Conservation (phyloP, 2,113 vertebrate genomes). For the Zapus hudsonius region DNA sequence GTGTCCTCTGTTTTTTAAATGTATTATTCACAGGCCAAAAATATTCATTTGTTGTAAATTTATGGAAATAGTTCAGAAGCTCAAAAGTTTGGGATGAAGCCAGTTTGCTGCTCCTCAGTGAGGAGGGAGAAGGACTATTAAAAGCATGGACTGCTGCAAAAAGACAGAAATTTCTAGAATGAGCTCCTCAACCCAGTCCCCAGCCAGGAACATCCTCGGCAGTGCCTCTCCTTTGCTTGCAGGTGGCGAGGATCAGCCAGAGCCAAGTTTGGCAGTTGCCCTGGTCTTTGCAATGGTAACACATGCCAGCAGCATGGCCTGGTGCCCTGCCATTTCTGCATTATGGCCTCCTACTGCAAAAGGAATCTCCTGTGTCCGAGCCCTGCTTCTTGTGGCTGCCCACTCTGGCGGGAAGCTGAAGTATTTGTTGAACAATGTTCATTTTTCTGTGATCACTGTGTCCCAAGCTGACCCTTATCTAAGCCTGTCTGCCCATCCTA, state of each 20-base stretch:
- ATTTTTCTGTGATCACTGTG: not conserved
- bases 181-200: not conserved
- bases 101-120: accelerated
- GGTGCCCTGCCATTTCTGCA: not conserved
- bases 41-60: not conserved
- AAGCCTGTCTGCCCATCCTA: not conserved
- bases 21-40: not conserved
- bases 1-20: not conserved
- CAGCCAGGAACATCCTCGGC: not conserved
- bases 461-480: not conserved
- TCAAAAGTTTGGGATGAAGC: not conserved
- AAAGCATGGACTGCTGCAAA: not conserved
- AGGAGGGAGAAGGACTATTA: not conserved
- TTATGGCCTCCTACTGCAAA: not conserved
- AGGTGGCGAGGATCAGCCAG: not conserved
- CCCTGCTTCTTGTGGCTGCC: not conserved
- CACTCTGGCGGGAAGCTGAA: not conserved
- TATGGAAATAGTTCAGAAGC: not conserved
- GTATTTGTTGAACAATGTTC: not conserved
- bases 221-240: not conserved
- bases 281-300: not conserved
- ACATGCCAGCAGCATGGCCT: not conserved
- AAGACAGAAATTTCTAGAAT: not conserved
- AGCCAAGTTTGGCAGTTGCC: not conserved
- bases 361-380: not conserved